Evolutionary conservation across 2,113 vertebrate genomes (phyloP), one percentile per base, ranked within the genome.

Genomic region (Silurus meridionalis): DNA sequence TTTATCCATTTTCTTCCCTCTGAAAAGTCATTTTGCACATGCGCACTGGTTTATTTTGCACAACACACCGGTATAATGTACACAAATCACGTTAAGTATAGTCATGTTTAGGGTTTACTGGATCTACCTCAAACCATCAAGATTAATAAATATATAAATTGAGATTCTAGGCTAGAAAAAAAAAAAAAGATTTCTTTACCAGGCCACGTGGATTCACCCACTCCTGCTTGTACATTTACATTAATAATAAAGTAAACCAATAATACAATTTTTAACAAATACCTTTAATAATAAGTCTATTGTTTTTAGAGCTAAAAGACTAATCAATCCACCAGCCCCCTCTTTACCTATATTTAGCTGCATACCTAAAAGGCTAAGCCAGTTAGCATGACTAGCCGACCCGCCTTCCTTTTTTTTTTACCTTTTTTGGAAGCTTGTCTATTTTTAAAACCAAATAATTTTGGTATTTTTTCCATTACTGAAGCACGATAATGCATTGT

Each of bases 381-480:
- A 83, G 72, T 48, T 23, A 67, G 61, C 75, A 1, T 5, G 46
- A 25, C 69, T 85, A 79, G 17, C 74, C 48, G 8, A 77, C 0
- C 58, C 63, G 25, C 81, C 21, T 10, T 69, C 8, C 9, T 5
- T 37, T 37, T 37, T 37, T 13, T 77, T 61, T 61, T 85, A 80
- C 84, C 85, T 81, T 86, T 61, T 86, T 61, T 81, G 85, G 85
- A 4, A 83, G 8, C 37, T 17, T 37, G 11, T 79, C 6, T 58
- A 78, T 79, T 17, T 71, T 17, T 71, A 57, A 9, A 57, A 57
- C n/a, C 75, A 17, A 58, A 60, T 9, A 8, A 6, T 23, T 75
- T 53, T n/a, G 3, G 19, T 0, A 13, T 21, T 14, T 21, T 13
- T 3, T 14, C 9, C 8, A 15, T 0, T 1, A 4, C 28, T 7